Evolutionary conservation across 2,797 vertebrate genomes (phyloP), one percentile per base, ranked within the genome.

Genomic region (Philypnodon macrostomus): DNA sequence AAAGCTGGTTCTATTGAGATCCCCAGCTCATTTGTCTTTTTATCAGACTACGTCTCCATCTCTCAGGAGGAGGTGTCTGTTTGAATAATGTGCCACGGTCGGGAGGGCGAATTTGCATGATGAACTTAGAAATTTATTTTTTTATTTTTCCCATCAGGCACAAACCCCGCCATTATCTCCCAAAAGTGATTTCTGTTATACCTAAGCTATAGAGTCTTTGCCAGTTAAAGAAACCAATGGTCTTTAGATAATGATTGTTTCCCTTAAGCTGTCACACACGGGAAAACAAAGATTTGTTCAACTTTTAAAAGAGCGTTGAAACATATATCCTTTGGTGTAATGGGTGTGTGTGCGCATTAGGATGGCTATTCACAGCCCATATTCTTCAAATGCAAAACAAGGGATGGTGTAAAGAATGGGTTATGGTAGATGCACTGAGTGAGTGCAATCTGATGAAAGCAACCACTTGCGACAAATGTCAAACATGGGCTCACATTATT

Each of bases 71-170:
- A 93, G 89, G 79, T 94, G 93, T 95, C 94, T 84, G 49, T 94
- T 94, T 97, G 94, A 97, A 93, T 92, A 96, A 96, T 97, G 92
- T 91, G 86, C 85, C 83, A 89, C 84, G 84, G 87, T 89, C 87
- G 87, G 83, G 86, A 89, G 93, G 90, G 93, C 91, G 91, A 86
- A 95, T 97, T 96, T 97, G 90, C 93, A 95, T 95, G 92, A 92
- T 91, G 87, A 88, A 90, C 90, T 86, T 82, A 74, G 68, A 11
- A 65, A 83, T 83, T 82, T 86, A 84, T 89, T 86, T 88, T 80
- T 87, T 84, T 89, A 85, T 88, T 77, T 81, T 64, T 4, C 38
- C 60, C 68, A 55, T 75, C 75, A 74, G 65, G 62, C 78, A 56
- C 73, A 70, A 51, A 67, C 70, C 74, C 67, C 67, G 67, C 73